Evolutionary conservation across 30 jellyfish, hydroid and myxozoan genomes (phyloP), one percentile per base, ranked within the genome.

Genomic region (Pseudorhiza aurosa): DNA sequence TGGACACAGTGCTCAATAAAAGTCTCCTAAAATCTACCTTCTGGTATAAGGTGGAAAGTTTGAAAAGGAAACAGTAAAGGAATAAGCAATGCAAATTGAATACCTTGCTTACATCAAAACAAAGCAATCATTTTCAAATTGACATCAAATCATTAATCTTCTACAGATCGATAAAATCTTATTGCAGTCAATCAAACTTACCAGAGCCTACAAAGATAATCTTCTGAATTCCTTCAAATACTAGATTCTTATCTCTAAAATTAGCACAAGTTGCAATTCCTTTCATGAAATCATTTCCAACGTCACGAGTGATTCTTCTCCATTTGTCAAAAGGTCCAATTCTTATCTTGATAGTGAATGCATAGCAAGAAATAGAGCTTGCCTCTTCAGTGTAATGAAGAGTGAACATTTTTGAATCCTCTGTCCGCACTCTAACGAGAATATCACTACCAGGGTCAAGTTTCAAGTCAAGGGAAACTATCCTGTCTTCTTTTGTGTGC

Each of bases 271-370:
- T 24, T 25, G 87, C 88, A 15, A 75, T 6, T 5, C 97, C 97
- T 77, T 90, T 90, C 4, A 45, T 30, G 15, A 83, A 77, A 68
- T 90, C 97, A 51, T 46, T 84, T 46, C 42, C 55, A 36, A 90
- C 53, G 56, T 90, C 94, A 17, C 97, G 88, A 0, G 90, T 75
- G 15, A 90, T 51, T 29, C 22, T 63, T 43, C 77, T 30, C 90
- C 96, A 62, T 58, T 27, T 47, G 11, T 5, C 25, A 10, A 18
- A 35, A 19, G 6, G 46, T 14, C 94, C 96, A 31, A 90, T 22
- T 17, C 96, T 90, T 47, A 73, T 19, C 28, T 47, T 47, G 12
- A 69, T 58, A 26, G 36, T 60, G 22, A 71, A 65, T 33, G 25
- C 9, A n/a, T 32, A 24, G 30, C 24, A 42, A 30, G 26, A 27